phyloP scores from a whole-genome alignment of 1,140 invertebrate genomes.

The Bombus soroeensis region DNA sequence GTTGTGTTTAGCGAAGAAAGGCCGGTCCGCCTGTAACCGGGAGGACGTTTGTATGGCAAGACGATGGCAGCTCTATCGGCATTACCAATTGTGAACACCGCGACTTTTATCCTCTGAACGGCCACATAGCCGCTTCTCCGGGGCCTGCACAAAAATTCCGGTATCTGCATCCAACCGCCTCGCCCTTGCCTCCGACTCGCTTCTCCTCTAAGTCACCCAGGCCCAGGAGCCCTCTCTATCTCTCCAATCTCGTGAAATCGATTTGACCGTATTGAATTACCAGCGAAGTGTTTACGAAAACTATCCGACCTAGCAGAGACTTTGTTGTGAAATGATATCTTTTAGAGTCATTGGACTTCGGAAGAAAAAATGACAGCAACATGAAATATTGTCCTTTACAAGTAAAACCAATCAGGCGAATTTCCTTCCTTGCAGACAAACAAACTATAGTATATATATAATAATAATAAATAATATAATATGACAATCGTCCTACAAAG shows the following conservation, averaged over 20 bases:
- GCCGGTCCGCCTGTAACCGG: slow-evolving; percentile 70
- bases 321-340: not conserved
- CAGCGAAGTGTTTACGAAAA: slow-evolving; percentile 28
- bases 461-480: no score
- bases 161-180: slow-evolving; percentile 44
- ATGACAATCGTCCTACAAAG: not conserved
- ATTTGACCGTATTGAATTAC: slow-evolving; percentile 60
- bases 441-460: not conserved
- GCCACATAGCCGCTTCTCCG: slow-evolving; percentile 33
- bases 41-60: slow-evolving; percentile 81
- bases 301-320: not conserved
- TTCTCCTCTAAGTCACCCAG: slow-evolving; percentile 44
- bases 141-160: slow-evolving; percentile 51
- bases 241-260: slow-evolving; percentile 64
- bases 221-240: slow-evolving; percentile 15
- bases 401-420: not conserved
- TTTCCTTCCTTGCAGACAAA: rapidly evolving
- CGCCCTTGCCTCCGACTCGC: slow-evolving; percentile 26
- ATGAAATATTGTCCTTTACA: no score
- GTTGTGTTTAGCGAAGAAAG: slow-evolving; percentile 71
- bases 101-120: slow-evolving; percentile 65
- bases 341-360: not conserved
- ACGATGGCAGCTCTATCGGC: slow-evolving; percentile 80
- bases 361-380: not conserved
- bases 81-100: slow-evolving; percentile 66